Evolutionary conservation across 2,888 invertebrate species (phyloP).

Genomic region (Cotesia congregata): DNA sequence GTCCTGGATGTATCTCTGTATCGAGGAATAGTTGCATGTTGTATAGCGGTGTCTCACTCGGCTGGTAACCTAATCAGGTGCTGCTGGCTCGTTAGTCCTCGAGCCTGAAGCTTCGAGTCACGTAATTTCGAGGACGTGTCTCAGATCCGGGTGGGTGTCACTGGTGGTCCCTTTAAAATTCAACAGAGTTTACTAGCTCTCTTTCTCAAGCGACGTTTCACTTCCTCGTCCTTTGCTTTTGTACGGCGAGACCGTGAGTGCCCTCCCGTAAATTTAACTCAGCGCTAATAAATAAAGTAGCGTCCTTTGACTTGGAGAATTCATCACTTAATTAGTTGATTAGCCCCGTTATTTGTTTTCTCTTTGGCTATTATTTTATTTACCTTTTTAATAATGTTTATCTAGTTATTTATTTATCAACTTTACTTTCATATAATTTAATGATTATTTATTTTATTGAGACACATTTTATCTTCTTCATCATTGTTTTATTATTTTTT

Average conservation of each 20-base stretch:
- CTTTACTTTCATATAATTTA: background rate
- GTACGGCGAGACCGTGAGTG: too few species aligned
- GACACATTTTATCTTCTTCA: too few species aligned
- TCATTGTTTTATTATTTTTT: too few species aligned
- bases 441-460: too few species aligned
- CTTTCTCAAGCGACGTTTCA: background rate
- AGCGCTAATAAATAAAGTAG: background rate
- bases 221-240: background rate
- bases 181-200: conserved; percentile 23
- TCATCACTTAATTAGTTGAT: background rate
- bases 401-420: background rate
- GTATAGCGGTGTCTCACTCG: background rate
- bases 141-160: conserved; percentile 26
- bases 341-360: background rate
- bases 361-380: too few species aligned
- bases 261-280: background rate
- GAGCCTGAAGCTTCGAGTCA: conserved; percentile 38
- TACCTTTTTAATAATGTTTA: background rate
- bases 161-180: conserved; percentile 27
- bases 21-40: background rate
- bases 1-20: too few species aligned
- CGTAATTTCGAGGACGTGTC: conserved; percentile 39
- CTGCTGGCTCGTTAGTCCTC: conserved; percentile 34
- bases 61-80: conserved; percentile 40
- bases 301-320: background rate